phyloP scores from a whole-genome alignment of 2,113 vertebrate species.

The Gasterosteus aculeatus region DNA sequence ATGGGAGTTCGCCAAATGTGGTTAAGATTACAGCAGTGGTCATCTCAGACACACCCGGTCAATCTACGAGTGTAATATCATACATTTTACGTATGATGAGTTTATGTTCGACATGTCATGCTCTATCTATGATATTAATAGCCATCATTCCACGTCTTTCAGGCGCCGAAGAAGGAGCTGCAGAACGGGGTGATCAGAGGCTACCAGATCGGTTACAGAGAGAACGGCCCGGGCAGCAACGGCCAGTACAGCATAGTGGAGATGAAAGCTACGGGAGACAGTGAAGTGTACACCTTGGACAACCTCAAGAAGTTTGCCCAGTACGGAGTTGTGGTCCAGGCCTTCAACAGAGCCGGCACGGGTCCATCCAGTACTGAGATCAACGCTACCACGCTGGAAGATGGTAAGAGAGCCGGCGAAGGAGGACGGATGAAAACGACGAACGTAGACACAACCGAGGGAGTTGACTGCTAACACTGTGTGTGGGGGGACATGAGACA shows the following conservation, averaged over 20 bases:
- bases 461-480: not conserved
- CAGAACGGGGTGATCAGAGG: constrained; percentile 97
- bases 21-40: not conserved
- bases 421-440: not conserved
- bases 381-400: constrained; percentile 95
- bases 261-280: constrained; percentile 98
- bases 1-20: not conserved
- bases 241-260: constrained; percentile 99
- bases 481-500: not conserved
- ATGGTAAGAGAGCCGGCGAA: constrained; percentile 77
- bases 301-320: constrained; percentile 98
- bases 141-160: not conserved
- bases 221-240: constrained; percentile 96
- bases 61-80: not conserved
- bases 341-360: constrained; percentile 95
- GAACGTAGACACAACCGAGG: not conserved
- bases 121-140: not conserved
- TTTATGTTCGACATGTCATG: not conserved
- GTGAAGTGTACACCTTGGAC: constrained; percentile 96
- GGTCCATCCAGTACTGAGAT: constrained; percentile 98
- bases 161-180: constrained; percentile 97
- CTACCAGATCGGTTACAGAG: constrained; percentile 97
- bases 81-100: not conserved
- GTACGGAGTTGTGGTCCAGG: constrained; percentile 97
- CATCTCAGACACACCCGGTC: not conserved